Conservation (phyloP, 1,140 invertebrate genomes). For the Sminthurides bifidus region DNA sequence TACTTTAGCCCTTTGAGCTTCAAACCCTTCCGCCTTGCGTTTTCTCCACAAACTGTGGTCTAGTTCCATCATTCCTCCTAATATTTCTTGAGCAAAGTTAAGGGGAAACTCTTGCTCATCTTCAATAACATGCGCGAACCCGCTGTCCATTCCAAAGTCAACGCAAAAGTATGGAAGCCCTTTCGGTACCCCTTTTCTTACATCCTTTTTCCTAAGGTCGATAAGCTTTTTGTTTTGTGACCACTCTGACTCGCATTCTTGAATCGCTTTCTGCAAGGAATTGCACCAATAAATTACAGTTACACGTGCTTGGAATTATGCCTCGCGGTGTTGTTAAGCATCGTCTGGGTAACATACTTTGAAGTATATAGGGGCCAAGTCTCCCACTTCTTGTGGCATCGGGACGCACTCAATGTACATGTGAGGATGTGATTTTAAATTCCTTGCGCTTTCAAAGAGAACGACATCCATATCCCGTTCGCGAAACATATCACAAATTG, state of each 20-base stretch:
- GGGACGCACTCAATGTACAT: conserved; percentile 82
- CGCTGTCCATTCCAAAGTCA: conserved; percentile 76
- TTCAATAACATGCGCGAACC: conserved; percentile 94
- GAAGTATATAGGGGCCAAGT: conserved; percentile 86
- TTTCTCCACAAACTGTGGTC: conserved; percentile 74
- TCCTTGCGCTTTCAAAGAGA: conserved; percentile 78
- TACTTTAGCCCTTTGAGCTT: conserved; percentile 55
- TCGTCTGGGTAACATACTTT: too few species aligned
- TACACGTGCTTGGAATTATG: too few species aligned
- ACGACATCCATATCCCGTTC: conserved; percentile 59
- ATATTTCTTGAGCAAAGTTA: conserved; percentile 91
- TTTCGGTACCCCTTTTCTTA: conserved; percentile 75
- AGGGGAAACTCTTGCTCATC: conserved; percentile 74
- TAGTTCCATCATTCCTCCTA: conserved; percentile 85
- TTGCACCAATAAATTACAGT: not conserved
- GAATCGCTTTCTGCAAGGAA: conserved; percentile 64
- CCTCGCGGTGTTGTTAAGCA: too few species aligned
- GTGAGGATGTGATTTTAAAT: conserved; percentile 64
- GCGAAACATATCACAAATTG: conserved; percentile 64
- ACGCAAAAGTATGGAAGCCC: conserved; percentile 89
- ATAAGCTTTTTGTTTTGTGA: conserved; percentile 90
- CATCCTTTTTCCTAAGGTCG: conserved; percentile 58
- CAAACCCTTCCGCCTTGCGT: conserved; percentile 56
- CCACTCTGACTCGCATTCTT: conserved; percentile 92
- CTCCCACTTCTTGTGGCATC: conserved; percentile 63